phyloP scores from a whole-genome alignment of 2,888 invertebrate genomes.

The Morinoia aosen region DNA sequence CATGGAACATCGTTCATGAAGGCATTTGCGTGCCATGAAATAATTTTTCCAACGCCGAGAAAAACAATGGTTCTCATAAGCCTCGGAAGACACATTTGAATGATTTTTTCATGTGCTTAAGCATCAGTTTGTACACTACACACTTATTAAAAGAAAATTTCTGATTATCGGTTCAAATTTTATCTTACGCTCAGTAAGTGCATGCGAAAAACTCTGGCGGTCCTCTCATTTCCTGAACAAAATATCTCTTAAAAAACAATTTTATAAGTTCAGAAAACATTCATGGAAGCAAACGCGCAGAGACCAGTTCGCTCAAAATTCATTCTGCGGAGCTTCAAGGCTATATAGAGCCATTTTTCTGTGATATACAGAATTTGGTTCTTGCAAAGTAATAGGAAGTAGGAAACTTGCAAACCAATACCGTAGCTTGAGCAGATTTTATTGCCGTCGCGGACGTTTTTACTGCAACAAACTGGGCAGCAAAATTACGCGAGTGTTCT shows the following conservation, averaged over 20 bases:
- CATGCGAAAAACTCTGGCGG: too few species aligned
- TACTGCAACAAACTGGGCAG: conserved; percentile 43
- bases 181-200: too few species aligned
- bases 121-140: too few species aligned
- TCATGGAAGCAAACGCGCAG: background rate
- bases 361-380: background rate
- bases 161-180: too few species aligned
- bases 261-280: background rate
- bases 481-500: conserved; percentile 43
- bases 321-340: background rate
- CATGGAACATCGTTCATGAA: background rate
- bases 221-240: background rate
- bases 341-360: background rate
- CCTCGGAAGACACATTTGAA: background rate
- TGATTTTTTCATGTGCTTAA: background rate
- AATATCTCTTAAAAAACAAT: background rate
- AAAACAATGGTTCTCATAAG: background rate
- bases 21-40: background rate
- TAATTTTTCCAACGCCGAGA: background rate
- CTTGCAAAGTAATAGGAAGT: background rate
- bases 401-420: conserved; percentile 37
- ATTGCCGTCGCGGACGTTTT: conserved; percentile 13
- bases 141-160: too few species aligned
- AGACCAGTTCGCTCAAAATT: background rate
- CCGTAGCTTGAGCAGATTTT: conserved; percentile 37